Conservation (phyloP, 2,113 vertebrate species). For the Bagarius yarrelli region DNA sequence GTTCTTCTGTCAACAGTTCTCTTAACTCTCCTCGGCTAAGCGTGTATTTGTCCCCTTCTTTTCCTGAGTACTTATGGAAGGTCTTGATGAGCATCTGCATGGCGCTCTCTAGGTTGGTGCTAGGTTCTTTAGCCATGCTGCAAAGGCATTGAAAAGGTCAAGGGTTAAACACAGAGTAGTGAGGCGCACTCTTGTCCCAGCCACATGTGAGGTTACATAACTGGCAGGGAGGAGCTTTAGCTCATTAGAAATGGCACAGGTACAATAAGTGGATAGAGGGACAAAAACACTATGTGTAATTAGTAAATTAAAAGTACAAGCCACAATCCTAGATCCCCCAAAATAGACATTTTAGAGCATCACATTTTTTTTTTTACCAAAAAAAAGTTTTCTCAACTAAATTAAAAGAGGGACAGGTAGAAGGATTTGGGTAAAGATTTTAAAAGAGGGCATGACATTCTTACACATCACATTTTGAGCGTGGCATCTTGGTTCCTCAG, state of each 20-base stretch:
- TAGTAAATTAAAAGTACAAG: neutral
- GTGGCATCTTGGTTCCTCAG: constrained; percentile 71
- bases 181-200: constrained; percentile 62
- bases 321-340: constrained; percentile 14
- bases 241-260: constrained; percentile 46
- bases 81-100: constrained; percentile 82
- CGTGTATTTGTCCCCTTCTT: constrained; percentile 82
- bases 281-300: constrained; percentile 36
- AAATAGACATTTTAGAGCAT: constrained; percentile 10
- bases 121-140: constrained; percentile 78
- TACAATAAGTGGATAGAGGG: constrained; percentile 27
- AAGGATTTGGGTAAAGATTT: neutral
- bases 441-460: constrained; percentile 60
- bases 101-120: constrained; percentile 75
- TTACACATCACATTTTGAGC: constrained; percentile 79
- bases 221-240: constrained; percentile 61
- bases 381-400: constrained; percentile 32
- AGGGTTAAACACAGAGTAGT: constrained; percentile 54
- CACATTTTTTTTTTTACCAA: constrained; percentile 14
- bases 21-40: constrained; percentile 79
- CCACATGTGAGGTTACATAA: constrained; percentile 68
- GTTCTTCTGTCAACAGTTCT: constrained; percentile 77
- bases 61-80: constrained; percentile 84
- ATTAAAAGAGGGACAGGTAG: constrained; percentile 20
- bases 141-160: constrained; percentile 30